Conservation (phyloP, 2,113 vertebrate species). For the Ageneiosus marmoratus region DNA sequence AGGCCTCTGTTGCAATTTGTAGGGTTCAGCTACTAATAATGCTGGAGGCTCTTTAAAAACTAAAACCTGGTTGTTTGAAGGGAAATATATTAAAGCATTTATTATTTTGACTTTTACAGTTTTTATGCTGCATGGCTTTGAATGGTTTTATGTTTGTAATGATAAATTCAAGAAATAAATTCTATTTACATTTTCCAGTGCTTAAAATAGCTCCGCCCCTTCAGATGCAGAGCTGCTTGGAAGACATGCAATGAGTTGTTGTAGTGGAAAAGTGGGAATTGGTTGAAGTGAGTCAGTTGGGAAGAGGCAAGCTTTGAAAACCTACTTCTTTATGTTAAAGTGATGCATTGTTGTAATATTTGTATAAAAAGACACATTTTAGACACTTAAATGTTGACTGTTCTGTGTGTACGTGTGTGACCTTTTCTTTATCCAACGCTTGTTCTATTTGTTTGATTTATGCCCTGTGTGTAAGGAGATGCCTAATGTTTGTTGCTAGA, state of each 20-base stretch:
- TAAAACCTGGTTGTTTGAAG: neutral
- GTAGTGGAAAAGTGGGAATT: neutral
- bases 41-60: neutral
- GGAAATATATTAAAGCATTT: neutral
- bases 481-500: slow-evolving; percentile 51
- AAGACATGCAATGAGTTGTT: neutral
- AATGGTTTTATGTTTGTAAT: neutral
- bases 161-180: neutral
- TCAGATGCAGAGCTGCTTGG: neutral
- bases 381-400: neutral
- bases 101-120: neutral
- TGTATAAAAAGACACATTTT: neutral
- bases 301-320: no score
- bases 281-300: neutral
- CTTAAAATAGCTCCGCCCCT: neutral
- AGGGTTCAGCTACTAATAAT: neutral
- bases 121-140: neutral
- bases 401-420: neutral
- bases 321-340: neutral
- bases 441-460: slow-evolving; percentile 17
- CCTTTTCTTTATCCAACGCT: neutral
- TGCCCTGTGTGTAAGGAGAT: slow-evolving; percentile 4
- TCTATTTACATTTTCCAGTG: neutral
- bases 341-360: neutral
- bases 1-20: slow-evolving; percentile 27